phyloP scores from a whole-genome alignment of 2,113 vertebrate genomes.

The Charadrius vociferus region DNA sequence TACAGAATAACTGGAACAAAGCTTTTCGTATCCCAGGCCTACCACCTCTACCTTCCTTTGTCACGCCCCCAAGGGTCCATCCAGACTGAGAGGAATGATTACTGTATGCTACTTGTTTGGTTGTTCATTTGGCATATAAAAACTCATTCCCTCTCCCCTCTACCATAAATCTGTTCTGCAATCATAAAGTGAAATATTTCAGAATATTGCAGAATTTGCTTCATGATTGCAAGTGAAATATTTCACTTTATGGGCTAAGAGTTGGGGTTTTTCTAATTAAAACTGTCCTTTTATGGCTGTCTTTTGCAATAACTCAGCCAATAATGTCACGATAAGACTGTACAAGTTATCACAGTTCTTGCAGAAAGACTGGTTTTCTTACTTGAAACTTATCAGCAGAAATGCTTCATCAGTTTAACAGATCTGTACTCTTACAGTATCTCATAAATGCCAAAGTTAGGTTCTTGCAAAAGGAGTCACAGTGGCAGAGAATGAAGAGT shows the following conservation, averaged over 20 bases:
- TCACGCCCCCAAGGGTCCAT: not conserved
- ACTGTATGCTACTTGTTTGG: not conserved
- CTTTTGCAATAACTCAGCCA: not conserved
- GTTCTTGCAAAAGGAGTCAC: not conserved
- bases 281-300: not conserved
- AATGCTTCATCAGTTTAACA: not conserved
- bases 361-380: not conserved
- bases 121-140: not conserved
- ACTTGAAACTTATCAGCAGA: not conserved
- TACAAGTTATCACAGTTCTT: not conserved
- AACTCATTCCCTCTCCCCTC: not conserved
- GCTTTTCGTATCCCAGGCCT: not conserved
- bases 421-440: not conserved
- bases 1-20: not conserved
- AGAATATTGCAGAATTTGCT: no score
- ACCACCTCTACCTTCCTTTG: not conserved
- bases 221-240: not conserved
- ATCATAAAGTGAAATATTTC: not conserved
- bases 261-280: accelerated
- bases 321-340: not conserved
- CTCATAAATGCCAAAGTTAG: not conserved
- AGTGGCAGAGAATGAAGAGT: not conserved
- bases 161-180: accelerated
- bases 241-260: not conserved
- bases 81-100: not conserved